Conservation (phyloP, 1,140 invertebrate species). For the Xylocopa sonorina region DNA sequence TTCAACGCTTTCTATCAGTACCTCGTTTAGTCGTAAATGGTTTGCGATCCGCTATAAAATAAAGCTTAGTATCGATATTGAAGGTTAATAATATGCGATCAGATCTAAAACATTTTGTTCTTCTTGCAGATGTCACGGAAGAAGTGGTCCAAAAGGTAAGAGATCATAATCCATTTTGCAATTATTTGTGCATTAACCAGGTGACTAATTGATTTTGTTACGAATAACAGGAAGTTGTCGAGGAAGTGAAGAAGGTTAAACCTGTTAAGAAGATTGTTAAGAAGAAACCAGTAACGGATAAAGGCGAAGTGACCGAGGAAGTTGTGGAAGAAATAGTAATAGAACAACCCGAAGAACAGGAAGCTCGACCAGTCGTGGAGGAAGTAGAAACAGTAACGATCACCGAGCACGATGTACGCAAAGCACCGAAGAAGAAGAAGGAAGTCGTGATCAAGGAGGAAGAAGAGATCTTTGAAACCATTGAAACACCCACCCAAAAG, state of each 20-base stretch:
- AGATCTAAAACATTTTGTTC: conserved; percentile 46
- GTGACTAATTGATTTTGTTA: neutral
- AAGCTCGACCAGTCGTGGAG: conserved; percentile 61
- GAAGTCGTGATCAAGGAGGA: conserved; percentile 63
- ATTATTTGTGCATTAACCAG: conserved; percentile 41
- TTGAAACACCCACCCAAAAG: conserved; percentile 66
- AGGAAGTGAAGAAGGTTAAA: conserved; percentile 63
- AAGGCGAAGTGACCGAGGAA: conserved; percentile 66
- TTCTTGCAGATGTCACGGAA: conserved; percentile 61
- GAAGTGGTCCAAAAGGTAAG: conserved; percentile 64
- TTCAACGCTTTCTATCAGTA: conserved; percentile 14
- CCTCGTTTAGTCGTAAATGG: conserved; percentile 3
- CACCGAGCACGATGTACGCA: conserved; percentile 70
- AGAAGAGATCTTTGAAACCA: conserved; percentile 71
- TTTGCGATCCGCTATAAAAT: conserved; percentile 5
- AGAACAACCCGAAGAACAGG: conserved; percentile 61
- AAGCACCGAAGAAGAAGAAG: conserved; percentile 55
- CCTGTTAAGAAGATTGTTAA: conserved; percentile 57
- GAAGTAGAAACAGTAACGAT: conserved; percentile 67
- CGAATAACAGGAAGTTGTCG: conserved; percentile 51
- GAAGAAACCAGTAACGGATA: conserved; percentile 56
- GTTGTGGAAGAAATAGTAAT: conserved; percentile 46
- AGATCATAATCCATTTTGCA: neutral
- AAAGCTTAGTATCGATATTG: conserved; percentile 5
- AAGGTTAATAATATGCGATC: neutral